Percentiles rank a stretch among this genome's conserved stretches.
These are phyloP conservation scores for Macrochelys suwanniensis DNA, from an alignment of 2,797 vertebrate genomes.

Conservation along the genomic window DNA sequence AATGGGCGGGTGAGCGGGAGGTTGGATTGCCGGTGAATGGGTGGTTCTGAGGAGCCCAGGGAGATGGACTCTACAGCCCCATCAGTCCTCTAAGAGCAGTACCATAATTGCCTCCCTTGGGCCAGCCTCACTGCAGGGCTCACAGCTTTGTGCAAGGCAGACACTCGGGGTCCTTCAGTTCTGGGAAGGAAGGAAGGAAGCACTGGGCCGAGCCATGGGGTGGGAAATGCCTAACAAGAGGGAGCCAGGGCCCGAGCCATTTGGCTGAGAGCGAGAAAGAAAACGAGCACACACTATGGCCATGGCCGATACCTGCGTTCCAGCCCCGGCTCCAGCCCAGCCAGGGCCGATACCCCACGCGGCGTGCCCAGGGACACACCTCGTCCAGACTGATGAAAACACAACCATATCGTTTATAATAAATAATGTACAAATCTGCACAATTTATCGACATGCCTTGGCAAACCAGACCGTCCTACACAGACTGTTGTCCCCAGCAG, in stretches of 20 bases:
- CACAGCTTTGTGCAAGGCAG: background rate
- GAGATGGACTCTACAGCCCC: background rate
- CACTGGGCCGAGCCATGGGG: background rate
- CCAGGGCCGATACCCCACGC: background rate
- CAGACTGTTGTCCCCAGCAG: background rate
- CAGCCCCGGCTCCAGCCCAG: slow-evolving; percentile 32
- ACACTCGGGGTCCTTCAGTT: background rate
- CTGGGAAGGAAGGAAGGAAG: too few species aligned
- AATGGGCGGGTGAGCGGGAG: too few species aligned
- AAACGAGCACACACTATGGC: background rate
- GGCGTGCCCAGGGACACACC: background rate
- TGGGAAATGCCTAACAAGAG: background rate
- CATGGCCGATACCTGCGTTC: slow-evolving; percentile 15
- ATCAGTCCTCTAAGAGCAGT: background rate
- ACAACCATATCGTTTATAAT: slow-evolving; percentile 57
- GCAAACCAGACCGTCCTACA: background rate
- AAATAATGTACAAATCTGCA: slow-evolving; percentile 63
- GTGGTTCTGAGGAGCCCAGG: background rate
- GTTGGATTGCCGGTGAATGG: too few species aligned
- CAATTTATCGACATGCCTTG: background rate
- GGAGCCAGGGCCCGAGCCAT: background rate
- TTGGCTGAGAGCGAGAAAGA: background rate
- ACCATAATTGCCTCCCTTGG: background rate
- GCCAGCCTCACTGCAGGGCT: background rate
- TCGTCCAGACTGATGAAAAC: background rate